Conservation (phyloP, 2,797 vertebrate species). For the Chaenodraco wilsoni region DNA sequence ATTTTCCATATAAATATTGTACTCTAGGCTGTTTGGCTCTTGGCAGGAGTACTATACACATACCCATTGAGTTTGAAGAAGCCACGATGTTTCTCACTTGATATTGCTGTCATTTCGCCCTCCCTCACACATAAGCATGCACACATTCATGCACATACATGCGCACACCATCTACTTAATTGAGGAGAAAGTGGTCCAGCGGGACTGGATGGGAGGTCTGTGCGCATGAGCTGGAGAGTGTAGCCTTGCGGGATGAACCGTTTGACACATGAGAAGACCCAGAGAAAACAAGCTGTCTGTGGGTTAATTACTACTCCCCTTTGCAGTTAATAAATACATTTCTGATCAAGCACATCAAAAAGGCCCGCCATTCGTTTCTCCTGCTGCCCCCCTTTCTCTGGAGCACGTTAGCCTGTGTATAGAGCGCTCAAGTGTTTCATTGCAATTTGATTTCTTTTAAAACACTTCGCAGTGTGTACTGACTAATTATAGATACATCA, state of each 20-base stretch:
- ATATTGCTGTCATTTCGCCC: constrained; percentile 33
- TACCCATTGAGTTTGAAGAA: constrained; percentile 35
- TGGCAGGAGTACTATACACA: constrained; percentile 16
- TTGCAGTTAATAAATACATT: constrained; percentile 88
- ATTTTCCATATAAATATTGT: not conserved
- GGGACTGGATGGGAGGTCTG: constrained; percentile 62
- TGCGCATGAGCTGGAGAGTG: constrained; percentile 53
- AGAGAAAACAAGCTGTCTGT: constrained; percentile 85
- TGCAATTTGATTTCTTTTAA: constrained; percentile 85
- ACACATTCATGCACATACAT: constrained; percentile 15
- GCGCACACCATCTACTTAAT: constrained; percentile 70
- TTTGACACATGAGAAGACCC: constrained; percentile 85
- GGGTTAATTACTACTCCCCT: constrained; percentile 86
- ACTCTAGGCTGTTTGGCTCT: constrained; percentile 17
- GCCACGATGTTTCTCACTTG: constrained; percentile 35
- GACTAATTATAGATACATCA: constrained; percentile 87
- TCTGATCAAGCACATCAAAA: constrained; percentile 88
- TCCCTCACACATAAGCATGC: constrained; percentile 16
- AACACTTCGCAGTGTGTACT: constrained; percentile 82
- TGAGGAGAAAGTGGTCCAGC: constrained; percentile 80
- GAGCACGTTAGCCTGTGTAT: constrained; percentile 78
- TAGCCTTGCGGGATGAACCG: constrained; percentile 78
- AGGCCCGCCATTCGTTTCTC: constrained; percentile 80
- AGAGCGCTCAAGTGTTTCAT: constrained; percentile 79
- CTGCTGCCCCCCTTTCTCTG: constrained; percentile 66